Evolutionary conservation across 2,797 vertebrate genomes (phyloP).

Genomic region (Galago senegalensis): DNA sequence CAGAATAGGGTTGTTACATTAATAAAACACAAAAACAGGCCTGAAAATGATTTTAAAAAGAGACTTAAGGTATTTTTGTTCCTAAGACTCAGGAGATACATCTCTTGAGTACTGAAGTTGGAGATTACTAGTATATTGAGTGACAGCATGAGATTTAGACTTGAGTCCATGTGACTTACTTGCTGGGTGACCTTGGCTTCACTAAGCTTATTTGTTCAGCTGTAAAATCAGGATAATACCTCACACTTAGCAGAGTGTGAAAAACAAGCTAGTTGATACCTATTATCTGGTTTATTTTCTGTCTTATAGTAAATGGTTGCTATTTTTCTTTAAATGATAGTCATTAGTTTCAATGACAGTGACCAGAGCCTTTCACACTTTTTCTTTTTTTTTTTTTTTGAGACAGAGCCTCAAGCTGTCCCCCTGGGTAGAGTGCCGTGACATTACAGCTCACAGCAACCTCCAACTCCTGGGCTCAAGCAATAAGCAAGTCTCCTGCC

Average conservation of each 20-base stretch:
- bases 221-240: slow-evolving; percentile 22
- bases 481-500: too few relatives aligned
- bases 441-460: too few relatives aligned
- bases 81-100: neutral
- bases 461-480: too few relatives aligned
- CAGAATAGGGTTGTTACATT: neutral
- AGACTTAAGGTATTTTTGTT: neutral
- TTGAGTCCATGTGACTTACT: neutral
- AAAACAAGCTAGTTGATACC: neutral
- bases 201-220: slow-evolving; percentile 11
- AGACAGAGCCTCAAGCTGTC: too few relatives aligned
- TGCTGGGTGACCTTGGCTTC: neutral
- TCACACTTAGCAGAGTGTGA: neutral
- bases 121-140: neutral
- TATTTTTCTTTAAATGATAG: neutral
- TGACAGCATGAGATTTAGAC: neutral
- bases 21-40: slow-evolving; percentile 26
- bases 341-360: neutral
- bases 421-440: too few relatives aligned
- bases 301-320: neutral
- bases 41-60: neutral
- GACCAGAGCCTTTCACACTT: neutral
- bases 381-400: neutral
- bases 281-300: neutral
- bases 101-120: neutral